phyloP scores from a whole-genome alignment of 2,888 invertebrate species.

The Bombyx huttoni region DNA sequence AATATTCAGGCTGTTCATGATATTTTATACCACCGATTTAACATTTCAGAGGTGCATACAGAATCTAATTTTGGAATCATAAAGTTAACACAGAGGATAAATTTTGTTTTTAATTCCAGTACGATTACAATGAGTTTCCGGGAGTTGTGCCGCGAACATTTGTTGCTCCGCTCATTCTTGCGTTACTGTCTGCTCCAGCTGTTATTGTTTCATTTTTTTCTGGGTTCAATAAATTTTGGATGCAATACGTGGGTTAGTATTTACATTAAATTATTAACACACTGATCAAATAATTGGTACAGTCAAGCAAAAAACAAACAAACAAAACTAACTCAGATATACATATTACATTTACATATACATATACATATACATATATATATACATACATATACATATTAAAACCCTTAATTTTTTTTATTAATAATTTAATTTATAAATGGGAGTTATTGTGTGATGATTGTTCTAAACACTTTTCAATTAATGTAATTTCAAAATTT shows the following conservation, averaged over 20 bases:
- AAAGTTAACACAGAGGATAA: conserved; percentile 21
- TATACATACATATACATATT: too few relatives aligned
- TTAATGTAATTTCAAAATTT: too few relatives aligned
- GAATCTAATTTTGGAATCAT: conserved; percentile 63
- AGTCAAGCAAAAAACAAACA: too few relatives aligned
- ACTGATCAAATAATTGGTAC: too few relatives aligned
- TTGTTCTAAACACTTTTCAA: too few relatives aligned
- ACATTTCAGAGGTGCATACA: conserved; percentile 82
- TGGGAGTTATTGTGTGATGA: neutral
- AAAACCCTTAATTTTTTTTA: conserved; percentile 2
- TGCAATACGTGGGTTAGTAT: conserved; percentile 88
- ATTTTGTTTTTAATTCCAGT: conserved; percentile 74
- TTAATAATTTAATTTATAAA: conserved; percentile 8
- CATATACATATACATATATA: too few relatives aligned
- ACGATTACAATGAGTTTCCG: conserved; percentile 98
- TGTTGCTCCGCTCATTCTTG: conserved; percentile 89
- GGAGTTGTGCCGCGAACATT: conserved; percentile 98
- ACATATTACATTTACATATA: too few relatives aligned
- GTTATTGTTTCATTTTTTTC: conserved; percentile 77
- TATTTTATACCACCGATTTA: conserved; percentile 88
- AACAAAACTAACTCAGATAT: too few relatives aligned
- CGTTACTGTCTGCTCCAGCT: conserved; percentile 83
- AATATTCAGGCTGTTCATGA: conserved; percentile 99
- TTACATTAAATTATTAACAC: neutral
- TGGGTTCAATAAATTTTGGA: conserved; percentile 86